Evolutionary conservation across 2,797 vertebrate genomes (phyloP), one percentile per base, ranked within the genome.

Genomic region (Ctenopoma multispine): DNA sequence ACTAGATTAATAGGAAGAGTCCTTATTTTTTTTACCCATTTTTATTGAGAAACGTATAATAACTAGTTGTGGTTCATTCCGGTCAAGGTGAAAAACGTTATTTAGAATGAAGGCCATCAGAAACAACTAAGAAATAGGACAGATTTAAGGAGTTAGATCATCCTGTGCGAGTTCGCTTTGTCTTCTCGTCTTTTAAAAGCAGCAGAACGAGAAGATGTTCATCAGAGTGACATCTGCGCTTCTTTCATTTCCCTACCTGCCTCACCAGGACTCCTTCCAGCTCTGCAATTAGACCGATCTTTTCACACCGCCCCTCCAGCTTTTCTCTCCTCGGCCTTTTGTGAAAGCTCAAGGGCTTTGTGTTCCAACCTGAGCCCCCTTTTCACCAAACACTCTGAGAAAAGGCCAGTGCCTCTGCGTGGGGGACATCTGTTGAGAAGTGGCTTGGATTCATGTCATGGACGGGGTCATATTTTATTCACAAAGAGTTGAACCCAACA

Each of bases 401-500:
- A 85, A 87, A 86, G 87, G 71, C 86, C 85, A 50, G 54, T 79
- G 77, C 87, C 77, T 81, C 71, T 55, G 81, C 61, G 77, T 76
- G 77, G 79, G 78, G 75, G 87, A 91, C 90, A 89, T 92, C 84
- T 93, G 91, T 90, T 89, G 69, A 90, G 75, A 89, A 90, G 89
- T 77, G 84, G 56, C 82, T 77, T 79, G 72, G 82, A 83, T 84
- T 89, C 79, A 77, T 89, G 85, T 88, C 77, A 60, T 70, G 71
- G 69, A 29, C 51, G 44, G 64, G 86, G 82, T 89, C 84, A 74
- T 79, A 65, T 83, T 83, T 83, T 72, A 80, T 88, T 89, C 81
- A 82, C 79, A 72, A 63, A 63, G 74, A 72, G 78, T 60, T 87
- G 63, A 86, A 83, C 84, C 83, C 76, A 69, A 72, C 72, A 83